Evolutionary conservation across 1,140 invertebrate species (phyloP), one percentile per base, ranked within the genome.

Genomic region (Pseudomyrmex dendroicus): DNA sequence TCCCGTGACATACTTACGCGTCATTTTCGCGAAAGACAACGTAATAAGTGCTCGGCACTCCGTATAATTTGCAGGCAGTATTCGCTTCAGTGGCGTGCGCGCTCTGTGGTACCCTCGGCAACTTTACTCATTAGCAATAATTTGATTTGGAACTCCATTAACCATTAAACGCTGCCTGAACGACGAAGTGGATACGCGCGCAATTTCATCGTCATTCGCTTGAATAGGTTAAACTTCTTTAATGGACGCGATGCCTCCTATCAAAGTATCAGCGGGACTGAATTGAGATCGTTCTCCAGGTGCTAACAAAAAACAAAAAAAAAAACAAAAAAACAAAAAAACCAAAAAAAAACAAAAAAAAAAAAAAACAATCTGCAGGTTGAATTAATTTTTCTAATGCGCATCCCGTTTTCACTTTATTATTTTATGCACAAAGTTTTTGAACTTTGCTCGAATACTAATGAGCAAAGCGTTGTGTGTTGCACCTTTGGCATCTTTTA

Each of bases 141-240:
- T 92, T 93, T 91, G 91, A 93, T 93, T 93, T 91, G 90, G 90
- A 92, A 92, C 91, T 92, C 91, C 91, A 93, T 93, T 92, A 93
- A 92, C 91, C 89, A 91, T 93, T 92, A 92, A 92, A 89, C 85
- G 90, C 83, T 89, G 89, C 91, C 91, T 89, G 87, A 90, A 90
- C 91, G 90, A 91, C 89, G 91, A 90, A 92, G 90, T 89, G 88
- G 90, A 91, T 87, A 89, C 87, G 82, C 89, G 82, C 86, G 85
- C 89, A 88, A 89, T 92, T 91, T 91, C 89, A 89, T 90, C 86
- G 84, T 84, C 87, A 85, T 90, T 90, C 86, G 83, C 85, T 90
- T 82, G 87, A 90, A 90, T 90, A 77, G 89, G 86, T 90, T 83
- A 85, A 90, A 90, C 89, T 90, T 90, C 89, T 90, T 89, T 90